A percentile compares a stretch with the other conserved stretches of the same genome.
Conservation (phyloP, 2,797 vertebrate genomes). For the Anas capensis region DNA sequence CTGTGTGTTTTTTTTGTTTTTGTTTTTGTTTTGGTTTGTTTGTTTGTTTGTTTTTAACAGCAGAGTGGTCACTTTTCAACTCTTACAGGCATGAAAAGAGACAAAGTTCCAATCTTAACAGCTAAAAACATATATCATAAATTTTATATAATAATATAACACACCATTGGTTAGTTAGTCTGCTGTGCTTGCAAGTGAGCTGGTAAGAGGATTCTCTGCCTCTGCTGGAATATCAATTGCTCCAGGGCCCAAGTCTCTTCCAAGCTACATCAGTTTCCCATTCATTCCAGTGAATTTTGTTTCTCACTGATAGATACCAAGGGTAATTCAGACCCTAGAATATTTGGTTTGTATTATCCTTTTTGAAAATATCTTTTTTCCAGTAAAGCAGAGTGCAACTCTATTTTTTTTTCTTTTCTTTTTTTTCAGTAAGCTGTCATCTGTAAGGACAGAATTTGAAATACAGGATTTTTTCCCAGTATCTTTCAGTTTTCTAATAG, state of each 20-base stretch:
- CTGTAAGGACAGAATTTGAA: neutral
- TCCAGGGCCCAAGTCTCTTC: neutral
- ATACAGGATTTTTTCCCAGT: neutral
- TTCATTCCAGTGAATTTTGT: neutral
- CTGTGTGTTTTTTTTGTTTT: neutral
- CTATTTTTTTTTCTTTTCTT: neutral
- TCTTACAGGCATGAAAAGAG: accelerated
- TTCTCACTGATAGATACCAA: neutral
- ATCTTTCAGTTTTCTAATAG: neutral
- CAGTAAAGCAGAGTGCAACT: neutral
- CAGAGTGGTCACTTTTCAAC: neutral
- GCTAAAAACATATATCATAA: neutral
- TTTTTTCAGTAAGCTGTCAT: neutral
- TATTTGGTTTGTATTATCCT: neutral
- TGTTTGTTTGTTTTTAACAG: neutral
- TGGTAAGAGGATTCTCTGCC: neutral
- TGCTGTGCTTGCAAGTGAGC: neutral
- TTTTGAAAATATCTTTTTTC: neutral
- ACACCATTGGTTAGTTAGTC: neutral
- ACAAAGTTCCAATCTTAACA: neutral
- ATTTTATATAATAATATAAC: neutral
- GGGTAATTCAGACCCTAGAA: neutral
- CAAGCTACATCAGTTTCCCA: neutral
- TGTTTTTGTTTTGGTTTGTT: too few relatives aligned
- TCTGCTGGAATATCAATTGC: neutral